These are phyloP conservation scores for Oncorhynchus gorbuscha DNA, from an alignment of 2,113 vertebrate genomes.

Conservation along the genomic window DNA sequence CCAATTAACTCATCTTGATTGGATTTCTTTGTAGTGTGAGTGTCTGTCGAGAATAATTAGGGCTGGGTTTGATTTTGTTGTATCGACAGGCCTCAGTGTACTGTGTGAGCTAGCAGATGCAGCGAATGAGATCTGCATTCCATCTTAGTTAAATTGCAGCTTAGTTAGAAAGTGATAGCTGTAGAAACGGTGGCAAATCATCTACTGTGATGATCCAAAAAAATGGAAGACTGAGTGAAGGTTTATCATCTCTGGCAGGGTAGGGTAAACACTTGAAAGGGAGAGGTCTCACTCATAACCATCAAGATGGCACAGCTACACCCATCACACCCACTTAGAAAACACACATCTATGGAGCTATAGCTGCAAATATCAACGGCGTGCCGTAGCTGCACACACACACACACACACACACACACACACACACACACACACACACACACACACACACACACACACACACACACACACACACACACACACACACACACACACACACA, in stretches of 20 bases:
- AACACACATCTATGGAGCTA: background rate
- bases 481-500: background rate
- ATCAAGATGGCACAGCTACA: background rate
- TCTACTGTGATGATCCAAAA: background rate
- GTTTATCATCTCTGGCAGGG: background rate
- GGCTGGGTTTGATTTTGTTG: slow-evolving; percentile 18
- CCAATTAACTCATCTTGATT: slow-evolving; percentile 25
- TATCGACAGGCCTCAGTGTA: background rate
- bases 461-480: background rate
- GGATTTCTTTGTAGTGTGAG: slow-evolving; percentile 4
- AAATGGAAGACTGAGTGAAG: background rate
- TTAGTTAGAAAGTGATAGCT: background rate
- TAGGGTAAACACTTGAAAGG: background rate
- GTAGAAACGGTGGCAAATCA: background rate
- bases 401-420: background rate
- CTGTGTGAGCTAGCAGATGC: background rate
- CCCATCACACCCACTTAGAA: background rate
- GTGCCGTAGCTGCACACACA: background rate
- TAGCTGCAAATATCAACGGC: background rate
- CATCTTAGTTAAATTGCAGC: background rate
- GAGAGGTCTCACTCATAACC: background rate
- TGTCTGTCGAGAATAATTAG: slow-evolving; percentile 31
- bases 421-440: background rate
- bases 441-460: background rate
- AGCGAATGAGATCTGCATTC: background rate